Evolutionary conservation across 2,888 invertebrate species (phyloP), one percentile per base, ranked within the genome.

Genomic region (Andrena marginata): DNA sequence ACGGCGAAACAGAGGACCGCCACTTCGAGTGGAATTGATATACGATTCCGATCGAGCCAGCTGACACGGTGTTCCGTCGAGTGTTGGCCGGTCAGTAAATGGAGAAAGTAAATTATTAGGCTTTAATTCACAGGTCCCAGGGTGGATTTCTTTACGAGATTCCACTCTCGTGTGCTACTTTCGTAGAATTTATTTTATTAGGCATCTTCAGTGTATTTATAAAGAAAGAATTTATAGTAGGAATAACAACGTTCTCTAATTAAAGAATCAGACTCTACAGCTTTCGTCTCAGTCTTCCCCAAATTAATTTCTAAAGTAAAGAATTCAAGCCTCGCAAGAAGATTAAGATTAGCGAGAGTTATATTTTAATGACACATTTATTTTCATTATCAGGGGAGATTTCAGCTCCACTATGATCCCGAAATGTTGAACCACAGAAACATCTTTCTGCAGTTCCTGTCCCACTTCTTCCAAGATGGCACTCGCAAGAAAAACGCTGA

Each of bases 11-110:
- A 79, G 65, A 62, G 62, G 7, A 49, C 79, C 54, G 10, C 33
- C 65, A 62, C 67, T 67, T 79, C 65, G 71, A 62, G 42, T 3
- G 80, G 33, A 67, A 80, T 62, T 71, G 71, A 80, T 78, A 51
- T 54, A 71, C 48, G 64, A 65, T 42, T 48, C 29, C 64, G 70
- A 65, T 79, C 78, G 33, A 78, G 6, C 62, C n/a, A 64, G 20
- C 4, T 20, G 20, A 20, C 49, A 23, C 16, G 5, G n/a, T n/a
- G 35, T n/a, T 29, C 20, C 69, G 26, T 20, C 33, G 4, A 10
- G n/a, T 3, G 23, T 63, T 10, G 42, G 35, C 23, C 33, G 13
- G 16, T 31, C 31, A 13, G 20, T 54, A 7, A 4, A 56, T 33
- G 5, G n/a, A 6, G 6, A 64, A n/a, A 60, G 23, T 48, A 48